Base-by-base conservation (phyloP, 53 echinoderm and acorn worm genomes). In the Paracentrotus lividus region DNA sequence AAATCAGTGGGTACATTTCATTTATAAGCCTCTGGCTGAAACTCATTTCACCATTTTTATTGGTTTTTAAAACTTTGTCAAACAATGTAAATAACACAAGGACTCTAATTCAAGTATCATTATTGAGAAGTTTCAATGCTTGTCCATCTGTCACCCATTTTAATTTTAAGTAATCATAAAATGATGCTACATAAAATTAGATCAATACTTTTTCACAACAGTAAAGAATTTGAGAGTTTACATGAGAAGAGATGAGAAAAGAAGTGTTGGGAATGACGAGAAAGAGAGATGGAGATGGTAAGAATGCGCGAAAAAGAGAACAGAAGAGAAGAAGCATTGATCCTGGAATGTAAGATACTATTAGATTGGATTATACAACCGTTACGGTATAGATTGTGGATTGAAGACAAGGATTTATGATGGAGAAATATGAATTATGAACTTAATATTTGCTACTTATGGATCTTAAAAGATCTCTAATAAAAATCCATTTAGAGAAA, bases 381-480 rank as follows among this genome's bases (percentile, higher is more conserved):
- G 27, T 20, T 32, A 81, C n/a, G 44, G 81, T 47, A 26, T 81
- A 47, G 81, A 45, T 24, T 81, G 81, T 47, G 81, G 81, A 81
- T 32, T 47, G 47, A 81, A 14, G 81, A 81, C 40, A 72, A 32
- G 72, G 72, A 72, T 38, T 38, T 81, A 81, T 81, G 81, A 81
- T 36, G 81, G 81, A 81, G 47, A 81, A 47, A 47, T 81, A 81
- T 42, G 76, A 42, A n/a, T n/a, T 20, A 76, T 81, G 81, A 81
- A 45, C 81, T n/a, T 36, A 55, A 86, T 55, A 55, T 86, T 86
- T 89, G 89, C 42, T 89, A 61, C 89, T 61, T 89, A 64, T 42
- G 38, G 89, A 89, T 89, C 89, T 89, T 58, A 89, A 89, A 59
- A 89, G 89, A 89, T 89, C 89, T 42, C 64, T 23, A 89, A 64